Base-by-base conservation (phyloP, 2,797 vertebrate species). In the Borostomias antarcticus region DNA sequence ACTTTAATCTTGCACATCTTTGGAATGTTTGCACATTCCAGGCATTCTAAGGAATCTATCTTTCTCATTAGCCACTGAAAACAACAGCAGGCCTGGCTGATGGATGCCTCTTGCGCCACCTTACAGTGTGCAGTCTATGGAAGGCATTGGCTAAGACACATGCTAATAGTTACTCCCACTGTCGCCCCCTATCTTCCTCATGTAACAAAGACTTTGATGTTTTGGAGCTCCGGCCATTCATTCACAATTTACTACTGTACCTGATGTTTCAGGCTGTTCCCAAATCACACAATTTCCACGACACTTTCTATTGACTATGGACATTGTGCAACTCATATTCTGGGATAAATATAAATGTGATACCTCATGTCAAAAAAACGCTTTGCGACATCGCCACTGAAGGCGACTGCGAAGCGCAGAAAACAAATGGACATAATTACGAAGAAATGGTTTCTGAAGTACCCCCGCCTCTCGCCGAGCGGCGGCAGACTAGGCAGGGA, bases 341-440 rank as follows among this genome's bases (percentile, higher is more conserved):
- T 40, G 37, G 40, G 13, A 45, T 45, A 45, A n/a, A 45, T 45
- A 1, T 45, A n/a, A 45, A 45, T 15, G n/a, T 45, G 13, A 4
- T 45, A n/a, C n/a, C n/a, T n/a, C n/a, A n/a, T n/a, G n/a, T n/a
- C n/a, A n/a, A n/a, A n/a, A 13, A 17, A 29, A 56, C 29, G 17
- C 53, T 32, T 54, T 56, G 53, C 28, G 32, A 56, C 15, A 8
- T 2, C n/a, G 35, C 50, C 21, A 29, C 19, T 33, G 30, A 58
- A 66, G 32, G 10, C 19, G 33, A 50, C 56, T 11, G 23, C 45
- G 23, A 23, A 15, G 13, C 35, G 17, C 13, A 26, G 15, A 66
- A 51, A 66, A 37, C 40, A 66, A 58, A 66, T 35, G 53, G 9
- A 26, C 37, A 43, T 59, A 59, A 59, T 45, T 59, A 28, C 37